Evolutionary conservation across 2,113 vertebrate genomes (phyloP).

Genomic region (Cololabis saira): DNA sequence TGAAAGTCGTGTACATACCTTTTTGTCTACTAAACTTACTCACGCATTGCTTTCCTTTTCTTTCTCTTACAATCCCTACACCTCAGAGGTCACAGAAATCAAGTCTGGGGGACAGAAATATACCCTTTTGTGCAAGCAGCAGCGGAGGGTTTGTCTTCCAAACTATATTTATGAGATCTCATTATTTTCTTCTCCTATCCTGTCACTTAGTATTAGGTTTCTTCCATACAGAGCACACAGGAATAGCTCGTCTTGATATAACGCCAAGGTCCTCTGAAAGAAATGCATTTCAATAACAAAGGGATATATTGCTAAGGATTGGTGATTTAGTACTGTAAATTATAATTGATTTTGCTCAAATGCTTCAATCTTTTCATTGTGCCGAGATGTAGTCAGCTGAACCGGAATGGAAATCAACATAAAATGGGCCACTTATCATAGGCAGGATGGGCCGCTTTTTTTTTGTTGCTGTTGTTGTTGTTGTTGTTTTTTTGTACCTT

Average conservation of each 20-base stretch:
- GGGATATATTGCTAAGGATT: conserved; percentile 60
- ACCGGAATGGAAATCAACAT: conserved; percentile 60
- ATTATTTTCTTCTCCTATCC: conserved; percentile 77
- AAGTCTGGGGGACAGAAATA: conserved; percentile 59
- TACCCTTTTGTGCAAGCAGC: conserved; percentile 44
- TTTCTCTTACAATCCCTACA: background rate
- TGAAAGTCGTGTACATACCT: background rate
- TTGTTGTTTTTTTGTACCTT: conserved; percentile 25
- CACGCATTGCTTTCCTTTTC: conserved; percentile 6
- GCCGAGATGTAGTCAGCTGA: conserved; percentile 43
- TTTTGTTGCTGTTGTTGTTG: no score
- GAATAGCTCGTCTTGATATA: conserved; percentile 62
- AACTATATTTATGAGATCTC: conserved; percentile 71
- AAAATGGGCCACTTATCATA: conserved; percentile 61
- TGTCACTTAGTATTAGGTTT: conserved; percentile 76
- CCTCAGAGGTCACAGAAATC: conserved; percentile 54
- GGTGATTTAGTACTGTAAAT: conserved; percentile 64
- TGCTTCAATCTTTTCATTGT: conserved; percentile 54
- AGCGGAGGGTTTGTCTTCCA: conserved; percentile 52
- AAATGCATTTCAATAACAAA: conserved; percentile 69
- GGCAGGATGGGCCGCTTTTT: conserved; percentile 39
- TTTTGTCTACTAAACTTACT: conserved; percentile 9
- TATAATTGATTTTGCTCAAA: conserved; percentile 68
- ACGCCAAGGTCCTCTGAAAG: conserved; percentile 60
- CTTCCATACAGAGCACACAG: conserved; percentile 56